Conservation (phyloP, 2,797 vertebrate species). For the Spinibarbus caldwelli region DNA sequence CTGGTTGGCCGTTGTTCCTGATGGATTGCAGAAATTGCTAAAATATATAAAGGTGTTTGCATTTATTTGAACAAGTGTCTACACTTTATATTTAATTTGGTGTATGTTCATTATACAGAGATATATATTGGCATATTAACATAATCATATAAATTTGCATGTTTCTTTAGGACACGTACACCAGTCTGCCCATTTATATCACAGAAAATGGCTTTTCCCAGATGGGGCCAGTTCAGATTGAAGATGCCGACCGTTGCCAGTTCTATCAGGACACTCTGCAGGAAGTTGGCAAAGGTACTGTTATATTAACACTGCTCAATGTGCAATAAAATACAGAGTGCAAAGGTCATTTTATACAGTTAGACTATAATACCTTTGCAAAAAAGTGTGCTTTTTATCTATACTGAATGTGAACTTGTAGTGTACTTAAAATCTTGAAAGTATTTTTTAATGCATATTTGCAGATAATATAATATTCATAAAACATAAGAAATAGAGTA, state of each 20-base stretch:
- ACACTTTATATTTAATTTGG: slow-evolving; percentile 63
- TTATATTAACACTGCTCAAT: background rate
- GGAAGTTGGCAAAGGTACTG: slow-evolving; percentile 85
- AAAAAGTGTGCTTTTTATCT: background rate
- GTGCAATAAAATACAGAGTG: background rate
- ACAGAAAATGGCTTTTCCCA: slow-evolving; percentile 90
- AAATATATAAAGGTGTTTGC: slow-evolving; percentile 82
- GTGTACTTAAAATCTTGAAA: background rate
- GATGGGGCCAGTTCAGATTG: slow-evolving; percentile 76
- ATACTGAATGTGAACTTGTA: background rate
- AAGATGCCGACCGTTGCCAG: slow-evolving; percentile 76
- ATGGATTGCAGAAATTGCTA: slow-evolving; percentile 79
- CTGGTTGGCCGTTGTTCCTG: slow-evolving; percentile 80
- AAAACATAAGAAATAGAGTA: background rate
- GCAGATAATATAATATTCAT: background rate
- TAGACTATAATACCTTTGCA: background rate
- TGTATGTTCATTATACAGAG: slow-evolving; percentile 56
- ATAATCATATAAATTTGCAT: background rate
- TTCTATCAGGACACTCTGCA: slow-evolving; percentile 84
- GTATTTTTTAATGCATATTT: background rate
- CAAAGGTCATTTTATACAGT: background rate
- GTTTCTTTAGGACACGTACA: slow-evolving; percentile 81
- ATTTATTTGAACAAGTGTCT: background rate
- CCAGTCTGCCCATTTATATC: slow-evolving; percentile 87
- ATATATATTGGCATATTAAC: background rate